Evolutionary conservation across 2,113 vertebrate genomes (phyloP).

Genomic region (Eubucco bourcierii): DNA sequence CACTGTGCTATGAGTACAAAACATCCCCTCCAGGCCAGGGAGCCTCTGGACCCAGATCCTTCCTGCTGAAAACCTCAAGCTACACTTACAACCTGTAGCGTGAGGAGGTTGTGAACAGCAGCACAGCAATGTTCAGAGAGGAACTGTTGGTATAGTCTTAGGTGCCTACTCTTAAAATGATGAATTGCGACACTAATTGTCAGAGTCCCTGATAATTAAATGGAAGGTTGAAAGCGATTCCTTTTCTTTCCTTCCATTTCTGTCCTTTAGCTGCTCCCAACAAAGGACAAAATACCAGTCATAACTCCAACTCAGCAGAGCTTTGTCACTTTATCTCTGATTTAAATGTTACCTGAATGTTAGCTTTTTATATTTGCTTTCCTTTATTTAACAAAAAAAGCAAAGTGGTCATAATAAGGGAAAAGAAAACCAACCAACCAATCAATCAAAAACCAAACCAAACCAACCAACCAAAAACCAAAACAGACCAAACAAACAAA

Average conservation of each 20-base stretch:
- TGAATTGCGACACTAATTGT: neutral
- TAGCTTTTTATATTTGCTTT: constrained; percentile 12
- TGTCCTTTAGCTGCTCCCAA: neutral
- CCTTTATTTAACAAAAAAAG: constrained; percentile 1
- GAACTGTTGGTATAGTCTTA: neutral
- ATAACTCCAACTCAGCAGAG: neutral
- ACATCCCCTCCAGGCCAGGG: neutral
- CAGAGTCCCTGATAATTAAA: neutral
- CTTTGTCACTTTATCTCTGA: constrained; percentile 20
- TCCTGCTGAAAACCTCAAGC: neutral
- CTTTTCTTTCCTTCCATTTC: neutral
- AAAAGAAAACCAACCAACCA: neutral
- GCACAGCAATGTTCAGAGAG: neutral
- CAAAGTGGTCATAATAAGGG: neutral
- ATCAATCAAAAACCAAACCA: too few species aligned
- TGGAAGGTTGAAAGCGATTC: neutral
- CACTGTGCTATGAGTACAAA: neutral
- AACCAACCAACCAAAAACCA: too few species aligned
- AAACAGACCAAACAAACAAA: too few species aligned
- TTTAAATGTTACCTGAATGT: constrained; percentile 59
- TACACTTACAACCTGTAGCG: neutral
- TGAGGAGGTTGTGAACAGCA: neutral
- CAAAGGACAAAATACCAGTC: constrained; percentile 34
- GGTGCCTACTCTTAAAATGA: constrained; percentile 4
- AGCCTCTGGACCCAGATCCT: neutral